Evolutionary conservation across 2,888 invertebrate genomes (phyloP), one percentile per base, ranked within the genome.

Genomic region (Amaurobius ferox): DNA sequence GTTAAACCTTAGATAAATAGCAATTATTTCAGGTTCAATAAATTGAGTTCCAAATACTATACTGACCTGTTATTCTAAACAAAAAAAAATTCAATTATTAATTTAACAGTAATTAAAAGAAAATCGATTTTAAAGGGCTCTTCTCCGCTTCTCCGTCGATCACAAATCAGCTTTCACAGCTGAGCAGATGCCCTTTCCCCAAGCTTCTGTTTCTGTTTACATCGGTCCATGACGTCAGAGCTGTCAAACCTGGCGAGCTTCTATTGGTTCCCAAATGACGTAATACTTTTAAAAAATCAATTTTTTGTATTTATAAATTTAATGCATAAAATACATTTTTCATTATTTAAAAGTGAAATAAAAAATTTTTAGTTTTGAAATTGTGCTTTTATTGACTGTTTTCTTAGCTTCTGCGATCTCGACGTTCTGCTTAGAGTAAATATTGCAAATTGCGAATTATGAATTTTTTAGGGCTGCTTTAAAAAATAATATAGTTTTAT

Each of bases 181-280:
- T 85, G 76, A 62, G 70, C 76, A 77, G 77, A 77, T 77, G 81
- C 77, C 77, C 83, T 77, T 30, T 72, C 77, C 71, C 16, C 55
- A 71, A 71, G 77, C 71, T 30, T 72, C 72, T 83, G 81, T 83
- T 85, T 85, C 73, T 78, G 78, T 78, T 86, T 86, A 78, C 86
- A 26, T 78, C 78, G 55, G 40, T 28, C 5, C 40, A 11, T 86
- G 86, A 78, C 86, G 86, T 86, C 86, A 86, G 19, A 79, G 16
- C 78, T 86, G 86, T 86, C 86, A 86, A 86, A 86, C 86, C 68
- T 86, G 86, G 79, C 86, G 86, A 68, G 23, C 29, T 79, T 55
- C 73, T 70, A 86, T 86, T 86, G 86, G 86, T 30, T 79, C 68
- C 1, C 30, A 62, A 23, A 64, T 29, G 55, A 61, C 32, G 55